Evolutionary conservation across 2,797 vertebrate genomes (phyloP).

Genomic region (Tragopan temminckii): DNA sequence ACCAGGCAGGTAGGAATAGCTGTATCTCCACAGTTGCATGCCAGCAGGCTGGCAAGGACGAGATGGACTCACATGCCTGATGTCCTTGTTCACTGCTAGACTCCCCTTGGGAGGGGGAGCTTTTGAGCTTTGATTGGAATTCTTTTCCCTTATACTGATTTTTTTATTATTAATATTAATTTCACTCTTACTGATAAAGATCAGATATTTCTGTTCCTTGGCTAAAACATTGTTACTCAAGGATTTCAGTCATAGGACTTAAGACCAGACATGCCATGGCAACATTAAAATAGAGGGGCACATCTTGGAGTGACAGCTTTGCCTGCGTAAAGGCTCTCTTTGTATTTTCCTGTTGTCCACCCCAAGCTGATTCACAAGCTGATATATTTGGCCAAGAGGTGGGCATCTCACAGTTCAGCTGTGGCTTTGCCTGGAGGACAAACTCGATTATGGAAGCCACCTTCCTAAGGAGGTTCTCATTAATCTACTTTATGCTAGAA

Average conservation of each 20-base stretch:
- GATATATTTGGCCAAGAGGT: not conserved
- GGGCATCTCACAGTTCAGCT: not conserved
- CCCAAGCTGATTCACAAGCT: not conserved
- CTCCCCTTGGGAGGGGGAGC: not conserved
- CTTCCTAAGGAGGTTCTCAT: not conserved
- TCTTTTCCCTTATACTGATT: not conserved
- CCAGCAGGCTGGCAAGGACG: not conserved
- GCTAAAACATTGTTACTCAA: not conserved
- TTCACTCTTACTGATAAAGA: not conserved
- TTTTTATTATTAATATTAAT: not conserved
- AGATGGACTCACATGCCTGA: rapidly evolving
- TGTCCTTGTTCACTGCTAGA: not conserved
- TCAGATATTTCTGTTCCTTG: not conserved
- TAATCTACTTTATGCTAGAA: not conserved
- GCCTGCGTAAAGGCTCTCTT: not conserved
- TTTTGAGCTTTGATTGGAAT: not conserved
- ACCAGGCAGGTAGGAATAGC: not conserved
- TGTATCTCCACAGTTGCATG: not conserved
- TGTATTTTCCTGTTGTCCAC: not conserved
- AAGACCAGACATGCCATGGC: not conserved
- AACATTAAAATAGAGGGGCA: not conserved
- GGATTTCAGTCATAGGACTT: not conserved
- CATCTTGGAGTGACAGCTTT: not conserved
- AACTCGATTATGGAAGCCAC: not conserved
- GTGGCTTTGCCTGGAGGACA: not conserved